A percentile compares a stretch with the other conserved stretches of the same genome.
These are phyloP conservation scores for Campoletis sonorensis DNA, from an alignment of 1,140 invertebrate species.

Conservation along the genomic window DNA sequence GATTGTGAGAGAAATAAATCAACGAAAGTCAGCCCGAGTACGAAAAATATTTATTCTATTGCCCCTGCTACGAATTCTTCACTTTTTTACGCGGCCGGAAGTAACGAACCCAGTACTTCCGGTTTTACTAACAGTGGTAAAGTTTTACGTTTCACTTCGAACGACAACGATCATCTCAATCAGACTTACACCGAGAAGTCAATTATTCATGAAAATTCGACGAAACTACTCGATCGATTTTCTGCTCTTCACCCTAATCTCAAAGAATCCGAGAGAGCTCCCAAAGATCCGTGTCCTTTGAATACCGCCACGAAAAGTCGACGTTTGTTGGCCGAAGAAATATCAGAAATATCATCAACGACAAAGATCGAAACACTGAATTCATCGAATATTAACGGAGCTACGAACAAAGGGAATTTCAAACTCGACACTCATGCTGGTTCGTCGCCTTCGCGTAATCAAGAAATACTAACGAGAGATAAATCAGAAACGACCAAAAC, in stretches of 20 bases:
- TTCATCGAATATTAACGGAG: not conserved
- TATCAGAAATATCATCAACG: conserved; percentile 48
- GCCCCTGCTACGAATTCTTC: conserved; percentile 18
- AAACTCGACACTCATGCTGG: not conserved
- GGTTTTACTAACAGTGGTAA: conserved; percentile 37
- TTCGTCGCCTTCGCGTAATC: not conserved
- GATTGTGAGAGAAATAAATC: not conserved
- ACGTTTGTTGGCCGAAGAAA: conserved; percentile 49
- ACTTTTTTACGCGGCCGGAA: conserved; percentile 34
- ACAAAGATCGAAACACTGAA: conserved; percentile 16
- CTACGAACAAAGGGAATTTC: not conserved
- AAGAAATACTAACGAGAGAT: conserved; percentile 42
- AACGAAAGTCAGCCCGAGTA: not conserved
- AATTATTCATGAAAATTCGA: not conserved
- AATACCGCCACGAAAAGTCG: conserved; percentile 39
- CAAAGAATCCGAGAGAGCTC: conserved; percentile 51
- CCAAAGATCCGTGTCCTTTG: conserved; percentile 47
- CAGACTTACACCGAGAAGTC: not conserved
- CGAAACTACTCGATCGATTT: conserved; percentile 46
- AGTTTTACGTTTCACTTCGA: conserved; percentile 42
- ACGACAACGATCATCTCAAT: conserved; percentile 11
- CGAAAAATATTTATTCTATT: conserved; percentile 16
- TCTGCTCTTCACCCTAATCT: conserved; percentile 50
- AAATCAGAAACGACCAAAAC: conserved; percentile 21
- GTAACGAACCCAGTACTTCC: not conserved